Base-by-base conservation (phyloP, 2,888 invertebrate genomes). In the Schizotus pectinicornis region DNA sequence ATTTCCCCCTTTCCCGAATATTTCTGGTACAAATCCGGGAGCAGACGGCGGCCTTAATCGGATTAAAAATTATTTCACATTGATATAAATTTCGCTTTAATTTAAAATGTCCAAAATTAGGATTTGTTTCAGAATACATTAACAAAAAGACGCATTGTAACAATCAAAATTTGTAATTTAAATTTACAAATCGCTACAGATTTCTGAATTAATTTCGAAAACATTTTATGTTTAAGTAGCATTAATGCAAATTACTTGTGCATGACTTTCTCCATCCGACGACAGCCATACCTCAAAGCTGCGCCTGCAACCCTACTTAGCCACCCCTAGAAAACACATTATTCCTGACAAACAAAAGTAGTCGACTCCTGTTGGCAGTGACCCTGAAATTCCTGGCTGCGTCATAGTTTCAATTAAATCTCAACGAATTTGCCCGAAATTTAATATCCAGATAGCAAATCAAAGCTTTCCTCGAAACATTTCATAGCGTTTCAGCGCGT, bases 141-240 rank as follows among this genome's bases (percentile, higher is more conserved):
- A 22, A 45, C 13, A 22, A 34, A 34, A 32, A 41, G 51, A 14
- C 11, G 45, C 36, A 52, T 52, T 50, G 49, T 50, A 33, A 50
- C 35, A 50, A 41, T 8, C 9, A 33, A 11, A 55, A 55, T 55
- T 48, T 55, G 55, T 46, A 55, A 55, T 48, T 55, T 55, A 55
- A 47, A 55, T 48, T 48, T 42, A 47, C 32, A 55, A 55, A 48
- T 55, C 42, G 48, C 41, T 41, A 47, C 48, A 48, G 42, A 47
- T 55, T 55, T 55, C 55, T 37, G 42, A 13, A 48, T 47, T 55
- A 48, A 48, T 55, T 48, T 48, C 5, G 22, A 22, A 22, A 22
- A 22, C 22, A 22, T 22, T 45, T 46, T 43, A 43, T 22, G 13
- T 42, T 52, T 52, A 43, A 52, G 43, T 36, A 52, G 43, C 43